These are phyloP conservation scores for Ctenopoma kingsleyae DNA, from an alignment of 2,797 vertebrate genomes.

Conservation along the genomic window DNA sequence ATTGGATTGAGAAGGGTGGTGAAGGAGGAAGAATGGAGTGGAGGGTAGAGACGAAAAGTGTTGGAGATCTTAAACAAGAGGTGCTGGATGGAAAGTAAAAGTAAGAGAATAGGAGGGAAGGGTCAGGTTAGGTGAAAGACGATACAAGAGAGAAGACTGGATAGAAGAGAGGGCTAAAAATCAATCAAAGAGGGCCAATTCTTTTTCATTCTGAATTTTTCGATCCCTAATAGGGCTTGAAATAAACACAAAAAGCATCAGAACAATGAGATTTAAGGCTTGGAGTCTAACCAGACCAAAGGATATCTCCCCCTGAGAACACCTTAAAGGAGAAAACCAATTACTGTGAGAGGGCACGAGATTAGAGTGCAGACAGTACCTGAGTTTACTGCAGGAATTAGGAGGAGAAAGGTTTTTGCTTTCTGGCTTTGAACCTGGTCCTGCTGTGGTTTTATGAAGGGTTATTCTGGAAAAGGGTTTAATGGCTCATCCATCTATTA, in stretches of 20 bases:
- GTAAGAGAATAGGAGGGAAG: conserved; percentile 34
- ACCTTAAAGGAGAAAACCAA: conserved; percentile 79
- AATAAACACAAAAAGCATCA: conserved; percentile 61
- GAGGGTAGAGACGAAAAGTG: conserved; percentile 22
- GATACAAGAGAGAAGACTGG: conserved; percentile 16
- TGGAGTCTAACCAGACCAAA: conserved; percentile 47
- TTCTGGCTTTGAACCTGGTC: conserved; percentile 64
- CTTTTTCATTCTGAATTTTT: conserved; percentile 26
- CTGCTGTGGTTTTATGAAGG: conserved; percentile 45
- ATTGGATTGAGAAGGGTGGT: conserved; percentile 17
- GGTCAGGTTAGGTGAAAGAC: neutral
- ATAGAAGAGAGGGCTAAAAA: conserved; percentile 27
- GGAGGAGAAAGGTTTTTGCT: conserved; percentile 63
- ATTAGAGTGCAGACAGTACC: conserved; percentile 75
- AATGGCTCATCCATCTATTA: conserved; percentile 76
- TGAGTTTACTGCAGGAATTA: conserved; percentile 70
- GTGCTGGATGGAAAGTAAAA: conserved; percentile 36
- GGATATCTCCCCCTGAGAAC: conserved; percentile 65
- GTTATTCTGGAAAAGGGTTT: conserved; percentile 63
- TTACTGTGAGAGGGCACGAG: conserved; percentile 74
- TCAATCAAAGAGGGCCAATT: conserved; percentile 27
- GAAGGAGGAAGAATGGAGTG: conserved; percentile 24
- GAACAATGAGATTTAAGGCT: conserved; percentile 55
- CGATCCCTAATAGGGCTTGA: conserved; percentile 39
- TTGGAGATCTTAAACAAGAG: conserved; percentile 28